Evolutionary conservation across 2,888 invertebrate genomes (phyloP).

Genomic region (Ctenicera cuprea): DNA sequence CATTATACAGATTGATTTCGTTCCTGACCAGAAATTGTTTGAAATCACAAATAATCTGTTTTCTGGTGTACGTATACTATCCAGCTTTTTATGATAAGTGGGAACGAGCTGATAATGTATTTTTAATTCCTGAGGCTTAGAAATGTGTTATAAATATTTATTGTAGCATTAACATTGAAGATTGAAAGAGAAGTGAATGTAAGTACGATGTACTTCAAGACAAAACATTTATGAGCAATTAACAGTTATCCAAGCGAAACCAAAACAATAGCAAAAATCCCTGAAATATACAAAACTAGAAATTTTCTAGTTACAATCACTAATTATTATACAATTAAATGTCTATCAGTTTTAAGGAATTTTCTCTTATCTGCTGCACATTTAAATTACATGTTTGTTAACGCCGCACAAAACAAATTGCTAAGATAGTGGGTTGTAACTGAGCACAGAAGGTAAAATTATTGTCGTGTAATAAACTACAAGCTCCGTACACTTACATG

Average conservation of each 20-base stretch:
- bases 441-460: conserved; percentile 1
- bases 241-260: not conserved
- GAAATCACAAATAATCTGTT: no score
- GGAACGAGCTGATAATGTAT: no score
- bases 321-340: not conserved
- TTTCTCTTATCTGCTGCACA: not conserved
- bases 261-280: conserved; percentile 1
- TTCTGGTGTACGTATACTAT: no score
- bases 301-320: not conserved
- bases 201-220: no score
- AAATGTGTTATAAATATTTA: no score
- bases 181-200: no score
- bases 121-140: no score
- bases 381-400: conserved; percentile 3
- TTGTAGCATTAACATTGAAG: no score
- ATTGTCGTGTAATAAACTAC: conserved; percentile 18
- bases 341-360: not conserved
- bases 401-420: not conserved
- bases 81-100: no score
- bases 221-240: not conserved
- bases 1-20: no score
- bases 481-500: conserved; percentile 14
- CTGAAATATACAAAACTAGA: not conserved
- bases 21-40: no score
- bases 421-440: not conserved